A percentile compares a stretch with the other conserved stretches of the same genome.
phyloP scores from a whole-genome alignment of 2,888 invertebrate genomes.

The Sphecodes monilicornis region DNA sequence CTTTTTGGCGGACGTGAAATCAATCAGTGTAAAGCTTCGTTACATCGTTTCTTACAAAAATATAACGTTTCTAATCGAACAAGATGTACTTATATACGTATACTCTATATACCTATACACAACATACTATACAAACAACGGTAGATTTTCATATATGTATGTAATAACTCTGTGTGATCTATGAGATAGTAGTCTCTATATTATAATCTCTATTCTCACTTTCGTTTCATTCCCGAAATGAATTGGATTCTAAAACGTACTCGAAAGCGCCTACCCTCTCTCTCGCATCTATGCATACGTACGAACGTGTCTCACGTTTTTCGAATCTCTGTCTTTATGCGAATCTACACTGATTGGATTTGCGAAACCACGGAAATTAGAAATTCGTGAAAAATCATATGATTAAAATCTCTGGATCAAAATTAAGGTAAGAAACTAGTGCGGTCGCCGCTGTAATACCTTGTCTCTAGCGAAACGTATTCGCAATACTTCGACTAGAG shows the following conservation, averaged over 20 bases:
- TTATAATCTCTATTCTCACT: conserved; percentile 24
- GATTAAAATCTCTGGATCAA: conserved; percentile 20
- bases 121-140: conserved; percentile 26
- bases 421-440: conserved; percentile 29
- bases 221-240: conserved; percentile 2
- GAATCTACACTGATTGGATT: conserved; percentile 55
- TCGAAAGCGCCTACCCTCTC: conserved; percentile 6
- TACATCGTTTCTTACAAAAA: conserved; percentile 35
- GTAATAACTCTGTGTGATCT: background rate
- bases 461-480: conserved; percentile 77
- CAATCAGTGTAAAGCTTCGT: conserved; percentile 58
- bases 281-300: conserved; percentile 12
- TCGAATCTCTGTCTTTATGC: conserved; percentile 28
- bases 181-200: conserved; percentile 2
- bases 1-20: conserved; percentile 42
- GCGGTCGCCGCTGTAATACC: conserved; percentile 70
- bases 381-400: conserved; percentile 5
- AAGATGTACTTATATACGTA: background rate
- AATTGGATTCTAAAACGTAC: conserved; percentile 7
- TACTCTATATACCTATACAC: conserved; percentile 17
- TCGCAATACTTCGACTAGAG: conserved; percentile 78
- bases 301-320: conserved; percentile 12
- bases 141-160: background rate
- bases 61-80: conserved; percentile 24
- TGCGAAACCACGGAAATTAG: conserved; percentile 40